Base-by-base conservation (phyloP, 2,113 vertebrate genomes). In the Pao palembangensis region DNA sequence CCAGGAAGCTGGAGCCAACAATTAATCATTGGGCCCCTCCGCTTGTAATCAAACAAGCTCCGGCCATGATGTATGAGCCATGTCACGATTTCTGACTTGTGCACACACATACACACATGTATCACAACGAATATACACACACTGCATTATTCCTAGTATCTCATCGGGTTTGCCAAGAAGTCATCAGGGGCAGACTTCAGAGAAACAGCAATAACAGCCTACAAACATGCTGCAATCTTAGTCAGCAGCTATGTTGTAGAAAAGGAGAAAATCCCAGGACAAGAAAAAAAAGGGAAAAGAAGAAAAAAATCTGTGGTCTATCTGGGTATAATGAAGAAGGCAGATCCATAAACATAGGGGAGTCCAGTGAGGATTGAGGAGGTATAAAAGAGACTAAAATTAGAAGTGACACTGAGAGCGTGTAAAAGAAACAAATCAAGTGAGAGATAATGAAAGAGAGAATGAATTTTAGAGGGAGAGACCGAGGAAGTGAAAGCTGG, bases 1-100 rank as follows among this genome's bases (percentile, higher is more conserved):
- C 94, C 93, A 94, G 94, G 94, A 94, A 93, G 94, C 93, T 95
- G 94, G 95, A 94, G 94, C 93, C 92, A 83, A 91, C 94, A 91
- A 98, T 98, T 96, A 98, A 98, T 98, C 95, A 96, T 94, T 85
- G 91, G 88, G 92, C 94, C 87, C 93, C 93, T 94, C 93, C 91
- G 93, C 93, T 93, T 94, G 95, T 94, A 94, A 96, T 96, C 94
- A 98, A 95, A 96, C 94, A 90, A 93, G 93, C 94, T 91, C 93
- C 91, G 89, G 80, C 91, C 91, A 88, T 96, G 94, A 98, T 96
- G 93, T 94, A 96, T 95, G 94, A 93, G 93, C 93, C 93, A 88
- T 95, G 94, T 96, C 95, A 95, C 90, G 90, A 90, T 88, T 83
- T 51, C 19, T 52, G 41, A 75, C 72, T 63, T 64, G 66, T 68